Base-by-base conservation (phyloP, 1,140 invertebrate genomes). In the Lepidostoma basale region DNA sequence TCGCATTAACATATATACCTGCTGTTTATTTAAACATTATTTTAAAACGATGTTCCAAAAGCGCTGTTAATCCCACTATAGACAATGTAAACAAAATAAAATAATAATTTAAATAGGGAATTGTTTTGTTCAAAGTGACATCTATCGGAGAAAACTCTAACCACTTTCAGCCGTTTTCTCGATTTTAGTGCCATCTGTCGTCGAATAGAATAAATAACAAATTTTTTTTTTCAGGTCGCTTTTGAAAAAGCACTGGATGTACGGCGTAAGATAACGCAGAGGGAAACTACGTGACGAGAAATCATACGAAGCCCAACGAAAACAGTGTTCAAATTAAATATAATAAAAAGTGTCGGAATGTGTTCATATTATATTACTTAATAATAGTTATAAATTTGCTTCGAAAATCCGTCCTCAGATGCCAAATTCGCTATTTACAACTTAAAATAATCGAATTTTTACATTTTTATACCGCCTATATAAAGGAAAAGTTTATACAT, bases 191-290 rank as follows among this genome's bases (percentile, higher is more conserved):
- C 10, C 33, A 36, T 36, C 33, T 36, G 14, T 36, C 5, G 33
- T 36, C 1, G 33, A n/a, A 5, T 3, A 36, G 33, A 36, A n/a
- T 36, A 36, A 36, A 36, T 36, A 6, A 36, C 14, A 36, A 36
- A 1, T 10, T 66, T 65, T 67, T 62, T 40, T 30, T 70, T 75
- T 16, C 82, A 85, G 83, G 81, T 84, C 78, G 77, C 77, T 83
- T 76, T 74, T 84, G 79, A 81, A 82, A 76, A 78, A 75, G 73
- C 76, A 74, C 62, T 78, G 78, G 52, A 67, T 74, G 73, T 74
- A 76, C 69, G 78, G 79, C 28, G 79, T 83, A 76, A 83, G 81
- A 78, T 82, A 83, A 80, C 81, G 79, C 77, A 78, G 79, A 58
- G 22, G 16, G 39, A 69, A 47, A 47, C 26, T 23, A 69, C 1